Evolutionary conservation across 53 echinoderm and acorn worm genomes (phyloP).

Genomic region (Actinopyga echinites): DNA sequence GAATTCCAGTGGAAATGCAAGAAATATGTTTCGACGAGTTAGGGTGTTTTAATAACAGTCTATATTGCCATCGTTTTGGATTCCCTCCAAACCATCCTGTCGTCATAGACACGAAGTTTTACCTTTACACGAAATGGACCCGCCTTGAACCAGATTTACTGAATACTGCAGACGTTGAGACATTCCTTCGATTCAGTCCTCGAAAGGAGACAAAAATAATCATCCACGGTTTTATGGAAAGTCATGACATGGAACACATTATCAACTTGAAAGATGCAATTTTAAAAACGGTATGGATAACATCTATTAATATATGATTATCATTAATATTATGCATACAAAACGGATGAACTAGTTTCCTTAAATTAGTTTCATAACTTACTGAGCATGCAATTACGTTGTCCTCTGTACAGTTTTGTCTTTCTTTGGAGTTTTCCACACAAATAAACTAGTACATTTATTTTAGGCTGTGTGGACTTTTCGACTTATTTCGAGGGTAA

Average conservation of each 20-base stretch:
- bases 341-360: no score
- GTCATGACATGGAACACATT: slow-evolving; percentile 52
- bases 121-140: slow-evolving; percentile 48
- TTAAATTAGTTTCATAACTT: no score
- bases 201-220: slow-evolving; percentile 55
- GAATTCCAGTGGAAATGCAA: neutral
- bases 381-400: no score
- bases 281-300: slow-evolving; percentile 47
- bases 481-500: no score
- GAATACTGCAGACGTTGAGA: slow-evolving; percentile 13
- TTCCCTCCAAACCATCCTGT: slow-evolving; percentile 54
- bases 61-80: slow-evolving; percentile 42
- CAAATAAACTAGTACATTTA: no score
- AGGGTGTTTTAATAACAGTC: slow-evolving; percentile 49
- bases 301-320: no score
- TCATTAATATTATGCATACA: no score
- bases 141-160: slow-evolving; percentile 23
- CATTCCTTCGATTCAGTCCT: slow-evolving; percentile 56
- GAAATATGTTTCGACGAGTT: slow-evolving; percentile 55
- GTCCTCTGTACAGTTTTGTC: no score
- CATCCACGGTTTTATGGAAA: slow-evolving; percentile 74
- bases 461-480: no score
- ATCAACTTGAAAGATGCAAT: slow-evolving; percentile 60
- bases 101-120: slow-evolving; percentile 48
- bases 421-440: no score